A percentile compares a stretch with the other conserved stretches of the same genome.
These are phyloP conservation scores for Glyphotaelius pellucidus DNA, from an alignment of 2,888 invertebrate genomes.

Conservation along the genomic window DNA sequence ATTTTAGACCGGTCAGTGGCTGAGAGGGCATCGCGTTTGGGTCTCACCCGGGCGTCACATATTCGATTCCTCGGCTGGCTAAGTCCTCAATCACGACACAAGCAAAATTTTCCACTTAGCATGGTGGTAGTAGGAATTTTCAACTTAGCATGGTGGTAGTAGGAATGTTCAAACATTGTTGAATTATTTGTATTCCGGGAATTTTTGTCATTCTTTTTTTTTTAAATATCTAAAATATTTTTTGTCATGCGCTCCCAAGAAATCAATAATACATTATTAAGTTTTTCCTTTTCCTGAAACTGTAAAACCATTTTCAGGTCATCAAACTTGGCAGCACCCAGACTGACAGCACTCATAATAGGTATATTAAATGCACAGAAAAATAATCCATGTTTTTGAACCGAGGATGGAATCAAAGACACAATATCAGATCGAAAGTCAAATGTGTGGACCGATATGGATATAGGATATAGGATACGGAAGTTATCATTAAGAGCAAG, in stretches of 20 bases:
- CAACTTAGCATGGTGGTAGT: too few species aligned
- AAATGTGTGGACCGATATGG: background rate
- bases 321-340: background rate
- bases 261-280: background rate
- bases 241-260: background rate
- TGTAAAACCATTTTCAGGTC: background rate
- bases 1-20: too few species aligned
- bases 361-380: background rate
- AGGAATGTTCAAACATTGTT: too few species aligned
- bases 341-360: background rate
- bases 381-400: background rate
- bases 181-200: too few species aligned
- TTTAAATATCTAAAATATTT: too few species aligned
- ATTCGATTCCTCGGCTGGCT: too few species aligned
- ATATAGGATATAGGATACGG: background rate
- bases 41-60: too few species aligned
- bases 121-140: too few species aligned
- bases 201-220: too few species aligned
- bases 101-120: too few species aligned
- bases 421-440: background rate
- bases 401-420: background rate
- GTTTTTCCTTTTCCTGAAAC: background rate
- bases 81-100: too few species aligned
- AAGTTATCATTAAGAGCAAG: background rate
- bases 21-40: too few species aligned